A percentile compares a stretch with the other conserved stretches of the same genome.
Evolutionary conservation across 92 coral and sea anemone genomes (phyloP).

Genomic region (Porites divaricata): DNA sequence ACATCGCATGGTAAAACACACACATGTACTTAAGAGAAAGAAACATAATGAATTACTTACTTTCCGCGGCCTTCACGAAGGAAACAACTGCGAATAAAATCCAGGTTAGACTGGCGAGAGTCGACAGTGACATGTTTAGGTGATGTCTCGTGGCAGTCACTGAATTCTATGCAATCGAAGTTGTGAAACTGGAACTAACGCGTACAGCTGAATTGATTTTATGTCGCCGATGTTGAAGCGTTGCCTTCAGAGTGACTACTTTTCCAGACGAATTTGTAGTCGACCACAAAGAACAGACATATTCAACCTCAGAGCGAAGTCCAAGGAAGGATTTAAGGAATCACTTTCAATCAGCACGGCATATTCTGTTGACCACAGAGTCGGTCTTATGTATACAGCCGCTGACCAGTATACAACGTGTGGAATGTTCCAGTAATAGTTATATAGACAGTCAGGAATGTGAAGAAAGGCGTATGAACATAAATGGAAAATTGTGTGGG

Average conservation of each 20-base stretch:
- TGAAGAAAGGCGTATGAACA: not conserved
- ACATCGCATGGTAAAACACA: not conserved
- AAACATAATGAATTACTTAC: conserved; percentile 17
- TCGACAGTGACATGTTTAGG: conserved; percentile 6
- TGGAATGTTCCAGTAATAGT: not conserved
- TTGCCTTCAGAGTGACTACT: not conserved
- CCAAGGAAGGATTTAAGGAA: too few relatives aligned
- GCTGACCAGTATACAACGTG: conserved; percentile 26
- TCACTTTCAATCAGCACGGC: conserved; percentile 6
- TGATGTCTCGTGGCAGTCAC: not conserved
- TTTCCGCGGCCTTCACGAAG: not conserved
- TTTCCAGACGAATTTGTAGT: not conserved
- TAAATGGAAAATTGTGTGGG: not conserved
- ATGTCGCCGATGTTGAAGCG: not conserved
- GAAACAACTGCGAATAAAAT: conserved; percentile 7
- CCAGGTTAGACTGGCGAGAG: not conserved
- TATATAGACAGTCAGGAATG: not conserved
- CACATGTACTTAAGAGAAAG: not conserved
- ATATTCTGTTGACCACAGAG: not conserved
- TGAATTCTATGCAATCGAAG: not conserved
- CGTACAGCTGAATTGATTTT: not conserved
- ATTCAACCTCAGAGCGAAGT: not conserved
- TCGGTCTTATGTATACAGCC: not conserved
- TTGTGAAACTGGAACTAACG: too few relatives aligned
- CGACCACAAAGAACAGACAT: conserved; percentile 3